A percentile compares a stretch with the other conserved stretches of the same genome.
These are phyloP conservation scores for Molorchus minor DNA, from an alignment of 2,888 invertebrate genomes.

Conservation along the genomic window DNA sequence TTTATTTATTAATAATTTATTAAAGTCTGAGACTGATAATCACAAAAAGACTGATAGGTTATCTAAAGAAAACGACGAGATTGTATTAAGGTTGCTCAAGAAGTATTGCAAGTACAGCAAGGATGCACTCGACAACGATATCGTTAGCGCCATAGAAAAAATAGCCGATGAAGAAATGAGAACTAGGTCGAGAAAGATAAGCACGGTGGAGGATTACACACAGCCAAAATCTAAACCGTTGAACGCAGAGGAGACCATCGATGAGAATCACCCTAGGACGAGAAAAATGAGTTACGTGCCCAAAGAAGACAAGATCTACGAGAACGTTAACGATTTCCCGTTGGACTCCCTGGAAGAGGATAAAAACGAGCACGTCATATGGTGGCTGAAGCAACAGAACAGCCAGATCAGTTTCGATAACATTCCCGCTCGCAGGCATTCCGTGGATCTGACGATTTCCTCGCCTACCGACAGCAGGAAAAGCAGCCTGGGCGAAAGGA, in stretches of 20 bases:
- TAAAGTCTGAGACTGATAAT: slow-evolving; percentile 53
- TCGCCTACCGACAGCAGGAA: slow-evolving; percentile 57
- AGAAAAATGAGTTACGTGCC: slow-evolving; percentile 57
- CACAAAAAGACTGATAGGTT: slow-evolving; percentile 54
- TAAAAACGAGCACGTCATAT: slow-evolving; percentile 59
- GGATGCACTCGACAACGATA: slow-evolving; percentile 58
- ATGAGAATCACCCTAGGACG: slow-evolving; percentile 41
- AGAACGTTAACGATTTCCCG: slow-evolving; percentile 54
- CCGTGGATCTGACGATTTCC: slow-evolving; percentile 48
- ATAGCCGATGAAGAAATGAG: slow-evolving; percentile 43
- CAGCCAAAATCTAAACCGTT: slow-evolving; percentile 23
- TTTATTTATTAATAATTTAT: slow-evolving; percentile 62
- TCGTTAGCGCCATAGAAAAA: slow-evolving; percentile 58
- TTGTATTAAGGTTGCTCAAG: slow-evolving; percentile 59
- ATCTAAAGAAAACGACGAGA: slow-evolving; percentile 59
- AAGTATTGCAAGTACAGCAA: slow-evolving; percentile 62
- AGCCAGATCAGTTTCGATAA: slow-evolving; percentile 44
- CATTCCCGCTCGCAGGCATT: slow-evolving; percentile 45
- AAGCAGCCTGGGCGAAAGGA: slow-evolving; percentile 51
- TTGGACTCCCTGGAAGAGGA: slow-evolving; percentile 57
- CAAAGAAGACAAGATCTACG: slow-evolving; percentile 59
- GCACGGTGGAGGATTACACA: slow-evolving; percentile 24
- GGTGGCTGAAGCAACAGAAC: slow-evolving; percentile 62
- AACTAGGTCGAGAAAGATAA: slow-evolving; percentile 34
- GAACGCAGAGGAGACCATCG: slow-evolving; percentile 11